phyloP scores from a whole-genome alignment of 2,888 invertebrate species.

The Drosophila tanythrix region DNA sequence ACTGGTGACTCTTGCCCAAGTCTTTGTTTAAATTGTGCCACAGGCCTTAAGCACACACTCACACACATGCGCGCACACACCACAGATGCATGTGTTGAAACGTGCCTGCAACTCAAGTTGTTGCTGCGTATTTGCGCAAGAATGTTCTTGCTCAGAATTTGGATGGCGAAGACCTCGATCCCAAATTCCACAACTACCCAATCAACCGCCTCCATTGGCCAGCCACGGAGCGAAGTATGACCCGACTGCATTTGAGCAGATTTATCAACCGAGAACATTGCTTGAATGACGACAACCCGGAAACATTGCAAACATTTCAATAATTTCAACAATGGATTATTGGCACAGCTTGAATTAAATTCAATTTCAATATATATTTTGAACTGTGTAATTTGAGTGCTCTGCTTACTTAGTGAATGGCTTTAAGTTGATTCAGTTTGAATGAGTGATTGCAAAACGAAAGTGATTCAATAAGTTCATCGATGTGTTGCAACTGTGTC shows the following conservation, averaged over 20 bases:
- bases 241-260: not conserved
- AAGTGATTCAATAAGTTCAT: not conserved
- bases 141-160: constrained; percentile 43
- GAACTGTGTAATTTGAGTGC: not conserved
- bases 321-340: not conserved
- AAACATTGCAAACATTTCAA: constrained; percentile 3
- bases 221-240: not conserved
- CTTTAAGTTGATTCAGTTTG: not conserved
- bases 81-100: constrained; percentile 22
- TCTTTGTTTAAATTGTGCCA: constrained; percentile 56
- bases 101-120: constrained; percentile 33
- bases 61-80: constrained; percentile 20
- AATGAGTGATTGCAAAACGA: not conserved
- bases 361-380: not conserved
- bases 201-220: not conserved
- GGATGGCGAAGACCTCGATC: constrained; percentile 11
- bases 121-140: constrained; percentile 53
- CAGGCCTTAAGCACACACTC: constrained; percentile 22
- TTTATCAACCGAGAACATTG: not conserved
- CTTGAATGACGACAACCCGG: not conserved
- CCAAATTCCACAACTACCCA: not conserved
- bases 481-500: not conserved
- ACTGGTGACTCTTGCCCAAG: constrained; percentile 20
- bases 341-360: not conserved
- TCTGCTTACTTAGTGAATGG: not conserved